These are phyloP conservation scores for Cyphomyrus plagiostoma DNA, from an alignment of 2,113 vertebrate genomes.

Conservation along the genomic window DNA sequence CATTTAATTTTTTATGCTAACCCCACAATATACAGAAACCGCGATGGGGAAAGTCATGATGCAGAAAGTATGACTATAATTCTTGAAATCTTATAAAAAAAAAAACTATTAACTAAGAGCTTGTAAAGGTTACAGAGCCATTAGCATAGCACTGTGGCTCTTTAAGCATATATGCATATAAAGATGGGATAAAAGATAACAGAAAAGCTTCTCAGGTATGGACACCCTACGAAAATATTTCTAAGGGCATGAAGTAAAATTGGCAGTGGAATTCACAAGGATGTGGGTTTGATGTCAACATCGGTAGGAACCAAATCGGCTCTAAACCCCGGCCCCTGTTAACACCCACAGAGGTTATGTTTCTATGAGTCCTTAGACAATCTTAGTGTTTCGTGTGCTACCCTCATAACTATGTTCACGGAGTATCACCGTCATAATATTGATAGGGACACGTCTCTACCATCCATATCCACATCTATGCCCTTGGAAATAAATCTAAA, in stretches of 20 bases:
- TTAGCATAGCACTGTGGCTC: background rate
- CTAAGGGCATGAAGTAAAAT: background rate
- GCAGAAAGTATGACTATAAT: background rate
- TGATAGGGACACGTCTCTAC: background rate
- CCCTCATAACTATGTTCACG: too few relatives aligned
- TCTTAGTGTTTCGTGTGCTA: too few relatives aligned
- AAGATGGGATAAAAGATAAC: background rate
- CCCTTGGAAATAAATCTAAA: background rate
- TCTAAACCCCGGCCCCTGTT: background rate
- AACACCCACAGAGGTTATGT: background rate
- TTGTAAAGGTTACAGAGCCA: background rate
- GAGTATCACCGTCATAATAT: background rate
- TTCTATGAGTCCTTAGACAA: too few relatives aligned
- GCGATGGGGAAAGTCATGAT: too few relatives aligned
- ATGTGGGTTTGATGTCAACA: background rate
- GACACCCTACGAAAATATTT: too few relatives aligned
- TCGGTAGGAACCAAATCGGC: background rate
- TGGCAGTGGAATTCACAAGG: background rate
- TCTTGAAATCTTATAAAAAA: background rate
- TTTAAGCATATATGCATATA: background rate
- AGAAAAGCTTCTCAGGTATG: too few relatives aligned
- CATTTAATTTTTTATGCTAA: too few relatives aligned
- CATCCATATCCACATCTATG: background rate
- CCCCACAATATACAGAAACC: too few relatives aligned
- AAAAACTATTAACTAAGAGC: background rate